These are phyloP conservation scores for Dascyllus trimaculatus DNA, from an alignment of 2,113 vertebrate genomes.

Conservation along the genomic window DNA sequence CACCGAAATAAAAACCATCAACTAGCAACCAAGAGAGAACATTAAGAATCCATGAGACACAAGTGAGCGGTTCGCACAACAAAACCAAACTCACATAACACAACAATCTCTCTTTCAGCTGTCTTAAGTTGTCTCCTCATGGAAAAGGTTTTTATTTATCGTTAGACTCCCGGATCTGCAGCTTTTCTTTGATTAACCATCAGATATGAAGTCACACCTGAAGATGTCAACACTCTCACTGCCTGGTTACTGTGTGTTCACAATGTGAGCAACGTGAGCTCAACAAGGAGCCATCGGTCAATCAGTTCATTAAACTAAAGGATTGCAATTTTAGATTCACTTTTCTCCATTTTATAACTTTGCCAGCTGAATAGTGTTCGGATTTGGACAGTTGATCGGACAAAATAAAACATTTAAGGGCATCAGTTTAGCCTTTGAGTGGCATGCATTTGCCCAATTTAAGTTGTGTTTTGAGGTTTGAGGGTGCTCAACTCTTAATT, in stretches of 20 bases:
- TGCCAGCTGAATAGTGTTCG: too few species aligned
- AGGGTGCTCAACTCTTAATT: too few species aligned
- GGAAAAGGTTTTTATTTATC: too few species aligned
- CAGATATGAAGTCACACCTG: not conserved
- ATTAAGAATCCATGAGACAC: conserved; percentile 4
- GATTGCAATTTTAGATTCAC: not conserved
- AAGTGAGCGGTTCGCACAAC: not conserved
- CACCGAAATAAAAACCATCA: conserved; percentile 2
- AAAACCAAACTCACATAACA: not conserved
- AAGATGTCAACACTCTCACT: not conserved
- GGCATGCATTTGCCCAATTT: too few species aligned
- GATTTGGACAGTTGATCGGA: too few species aligned
- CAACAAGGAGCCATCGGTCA: not conserved
- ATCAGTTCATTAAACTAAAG: too few species aligned
- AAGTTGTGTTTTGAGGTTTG: too few species aligned
- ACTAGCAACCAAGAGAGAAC: not conserved
- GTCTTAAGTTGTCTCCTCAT: not conserved
- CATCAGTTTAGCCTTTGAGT: too few species aligned
- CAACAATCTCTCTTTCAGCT: conserved; percentile 10
- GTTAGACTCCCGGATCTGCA: conserved; percentile 27
- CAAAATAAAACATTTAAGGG: too few species aligned
- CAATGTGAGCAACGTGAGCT: not conserved
- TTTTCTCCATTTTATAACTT: too few species aligned
- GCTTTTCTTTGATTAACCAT: not conserved
- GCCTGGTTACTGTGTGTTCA: not conserved